phyloP scores from a whole-genome alignment of 2,113 vertebrate genomes.

The Plecturocebus donacophilus region DNA sequence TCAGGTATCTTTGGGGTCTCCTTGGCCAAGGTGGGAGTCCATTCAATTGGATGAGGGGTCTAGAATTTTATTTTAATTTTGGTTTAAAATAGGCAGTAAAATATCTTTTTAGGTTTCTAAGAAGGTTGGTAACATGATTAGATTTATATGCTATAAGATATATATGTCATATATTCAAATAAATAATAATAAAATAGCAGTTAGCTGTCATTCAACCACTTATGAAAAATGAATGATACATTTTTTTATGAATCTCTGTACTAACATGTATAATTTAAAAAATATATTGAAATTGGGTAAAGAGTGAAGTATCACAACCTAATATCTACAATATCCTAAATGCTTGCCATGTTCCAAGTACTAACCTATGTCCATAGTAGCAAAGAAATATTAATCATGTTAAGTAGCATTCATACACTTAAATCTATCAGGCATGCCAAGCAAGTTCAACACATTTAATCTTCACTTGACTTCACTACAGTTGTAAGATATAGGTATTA shows the following conservation, averaged over 20 bases:
- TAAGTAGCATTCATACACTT: not conserved
- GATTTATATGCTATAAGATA: not conserved
- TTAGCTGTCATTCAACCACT: not conserved
- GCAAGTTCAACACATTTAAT: not conserved
- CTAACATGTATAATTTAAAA: not conserved
- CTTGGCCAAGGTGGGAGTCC: no score
- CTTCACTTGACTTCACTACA: not conserved
- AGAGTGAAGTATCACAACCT: not conserved
- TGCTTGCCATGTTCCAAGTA: not conserved
- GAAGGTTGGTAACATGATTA: not conserved
- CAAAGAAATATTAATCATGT: not conserved
- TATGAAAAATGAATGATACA: not conserved
- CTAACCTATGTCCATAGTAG: not conserved
- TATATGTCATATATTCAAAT: not conserved
- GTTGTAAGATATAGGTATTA: not conserved
- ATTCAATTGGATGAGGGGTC: no score
- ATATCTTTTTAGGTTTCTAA: not conserved
- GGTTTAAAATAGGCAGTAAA: not conserved
- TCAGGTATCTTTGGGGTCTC: no score
- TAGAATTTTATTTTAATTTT: no score
- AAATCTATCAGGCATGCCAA: not conserved
- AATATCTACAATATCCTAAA: not conserved
- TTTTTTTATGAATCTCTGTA: not conserved
- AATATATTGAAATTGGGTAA: not conserved
- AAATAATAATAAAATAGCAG: not conserved